Evolutionary conservation across 2,113 vertebrate species (phyloP).

Genomic region (Festucalex cinctus): DNA sequence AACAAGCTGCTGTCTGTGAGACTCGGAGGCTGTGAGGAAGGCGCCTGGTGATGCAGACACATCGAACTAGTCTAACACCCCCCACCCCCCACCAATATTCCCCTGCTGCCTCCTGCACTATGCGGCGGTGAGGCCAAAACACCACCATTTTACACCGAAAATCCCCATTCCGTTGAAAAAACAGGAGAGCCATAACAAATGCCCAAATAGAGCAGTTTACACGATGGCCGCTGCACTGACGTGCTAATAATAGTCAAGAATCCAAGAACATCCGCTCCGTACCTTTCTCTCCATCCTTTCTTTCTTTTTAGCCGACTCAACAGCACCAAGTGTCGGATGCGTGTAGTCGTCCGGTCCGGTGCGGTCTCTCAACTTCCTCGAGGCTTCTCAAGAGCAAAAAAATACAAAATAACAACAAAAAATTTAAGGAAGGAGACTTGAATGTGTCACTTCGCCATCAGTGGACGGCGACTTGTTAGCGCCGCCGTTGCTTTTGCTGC

Average conservation of each 20-base stretch:
- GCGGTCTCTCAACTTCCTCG: slow-evolving; percentile 63
- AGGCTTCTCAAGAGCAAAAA: slow-evolving; percentile 30
- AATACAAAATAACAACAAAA: background rate
- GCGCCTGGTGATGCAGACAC: slow-evolving; percentile 56
- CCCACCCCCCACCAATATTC: background rate
- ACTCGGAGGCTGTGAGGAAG: slow-evolving; percentile 41
- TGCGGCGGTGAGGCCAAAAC: slow-evolving; percentile 20
- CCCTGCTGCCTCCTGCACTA: slow-evolving; percentile 4
- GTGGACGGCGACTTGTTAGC: slow-evolving; percentile 54
- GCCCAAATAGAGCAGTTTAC: slow-evolving; percentile 31
- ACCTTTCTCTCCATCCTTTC: slow-evolving; percentile 79
- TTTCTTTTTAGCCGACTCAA: slow-evolving; percentile 45
- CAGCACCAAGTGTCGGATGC: slow-evolving; percentile 53
- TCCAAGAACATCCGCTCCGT: slow-evolving; percentile 50
- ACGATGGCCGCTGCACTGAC: slow-evolving; percentile 57
- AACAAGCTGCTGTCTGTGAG: slow-evolving; percentile 70
- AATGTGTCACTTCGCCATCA: slow-evolving; percentile 65
- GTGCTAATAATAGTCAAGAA: slow-evolving; percentile 29
- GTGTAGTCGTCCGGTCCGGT: slow-evolving; percentile 44
- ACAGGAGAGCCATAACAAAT: slow-evolving; percentile 20
- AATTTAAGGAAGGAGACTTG: background rate
- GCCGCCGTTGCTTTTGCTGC: slow-evolving; percentile 42
- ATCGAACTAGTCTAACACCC: slow-evolving; percentile 1
- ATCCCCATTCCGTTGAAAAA: slow-evolving; percentile 40
- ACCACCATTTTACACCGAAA: slow-evolving; percentile 45